Evolutionary conservation across 2,113 vertebrate genomes (phyloP).

Genomic region (Callionymus lyra): DNA sequence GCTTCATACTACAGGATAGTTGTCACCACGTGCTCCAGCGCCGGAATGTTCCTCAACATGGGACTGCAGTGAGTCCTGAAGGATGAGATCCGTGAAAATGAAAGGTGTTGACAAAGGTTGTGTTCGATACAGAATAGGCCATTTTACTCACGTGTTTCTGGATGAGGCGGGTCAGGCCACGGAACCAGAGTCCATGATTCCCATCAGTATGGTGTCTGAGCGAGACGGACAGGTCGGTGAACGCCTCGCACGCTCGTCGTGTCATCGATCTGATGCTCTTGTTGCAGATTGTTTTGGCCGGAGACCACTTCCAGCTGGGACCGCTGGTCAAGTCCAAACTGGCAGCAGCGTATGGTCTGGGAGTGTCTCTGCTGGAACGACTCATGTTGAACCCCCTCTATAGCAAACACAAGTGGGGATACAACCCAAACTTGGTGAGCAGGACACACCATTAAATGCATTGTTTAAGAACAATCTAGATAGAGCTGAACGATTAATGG

Average conservation of each 20-base stretch:
- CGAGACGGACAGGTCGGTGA: constrained; percentile 75
- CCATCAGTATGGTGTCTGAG: constrained; percentile 80
- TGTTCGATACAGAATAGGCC: constrained; percentile 70
- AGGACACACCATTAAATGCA: neutral
- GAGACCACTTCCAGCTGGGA: constrained; percentile 89
- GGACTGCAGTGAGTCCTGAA: constrained; percentile 66
- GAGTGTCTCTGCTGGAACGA: constrained; percentile 80
- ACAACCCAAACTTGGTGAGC: constrained; percentile 85
- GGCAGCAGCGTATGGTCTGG: constrained; percentile 77
- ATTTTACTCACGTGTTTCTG: constrained; percentile 89
- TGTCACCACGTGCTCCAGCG: constrained; percentile 84
- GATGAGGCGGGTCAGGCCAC: constrained; percentile 93
- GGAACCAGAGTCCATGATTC: constrained; percentile 88
- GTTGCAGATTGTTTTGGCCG: constrained; percentile 79
- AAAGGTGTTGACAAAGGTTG: too few species aligned
- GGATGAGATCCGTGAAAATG: neutral
- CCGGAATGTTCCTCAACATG: constrained; percentile 82
- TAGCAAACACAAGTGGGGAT: constrained; percentile 72
- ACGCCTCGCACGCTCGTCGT: neutral
- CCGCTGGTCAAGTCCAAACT: constrained; percentile 82
- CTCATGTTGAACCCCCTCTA: constrained; percentile 76
- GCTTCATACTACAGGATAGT: constrained; percentile 82
- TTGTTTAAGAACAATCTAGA: neutral
- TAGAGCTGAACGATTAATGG: too few species aligned
- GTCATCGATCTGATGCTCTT: too few species aligned